Base-by-base conservation (phyloP, 2,797 vertebrate species). In the Spinibarbus caldwelli region DNA sequence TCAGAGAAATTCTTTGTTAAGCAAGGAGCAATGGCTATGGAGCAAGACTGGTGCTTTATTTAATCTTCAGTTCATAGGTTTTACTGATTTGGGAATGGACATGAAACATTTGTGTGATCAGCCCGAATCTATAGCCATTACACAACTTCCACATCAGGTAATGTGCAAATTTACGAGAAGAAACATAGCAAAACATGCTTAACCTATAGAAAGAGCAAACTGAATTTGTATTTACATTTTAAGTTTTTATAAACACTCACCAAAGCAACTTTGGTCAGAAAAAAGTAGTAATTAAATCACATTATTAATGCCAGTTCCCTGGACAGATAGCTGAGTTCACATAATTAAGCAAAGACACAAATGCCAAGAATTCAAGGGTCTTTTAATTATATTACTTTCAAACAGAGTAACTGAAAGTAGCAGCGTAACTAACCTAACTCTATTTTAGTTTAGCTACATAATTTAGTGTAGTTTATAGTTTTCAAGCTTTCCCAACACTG, bases 191-290 rank as follows among this genome's bases (percentile, higher is more conserved):
- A 66, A 71, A 85, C 38, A 62, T 19, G 15, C 29, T 72, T 85
- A 78, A 78, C 66, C 75, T 79, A 72, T 79, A 59, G 34, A 67
- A 68, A 31, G 62, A 43, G 64, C 26, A 43, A 31, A 54, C 31
- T 4, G 8, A 57, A 84, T 68, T 43, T 70, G 7, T 31, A 49
- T 77, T 31, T 43, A 68, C 47, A 68, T 68, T 73, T 62, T 71
- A 57, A 17, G 45, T 23, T 38, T 62, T 38, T 12, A 77, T 64
- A 38, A 75, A 49, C 14, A 36, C 21, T 64, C 5, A 41, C 79
- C 23, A 83, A 83, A 54, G 81, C 34, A 14, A 52, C 72, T 29
- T 76, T 77, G 34, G 23, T 45, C 77, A 54, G 54, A 73, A 62
- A 31, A 45, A 57, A 31, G 0, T 0, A 5, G 47, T 57, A 23